Evolutionary conservation across 2,797 vertebrate species (phyloP).

Genomic region (Jordanella pulchra): DNA sequence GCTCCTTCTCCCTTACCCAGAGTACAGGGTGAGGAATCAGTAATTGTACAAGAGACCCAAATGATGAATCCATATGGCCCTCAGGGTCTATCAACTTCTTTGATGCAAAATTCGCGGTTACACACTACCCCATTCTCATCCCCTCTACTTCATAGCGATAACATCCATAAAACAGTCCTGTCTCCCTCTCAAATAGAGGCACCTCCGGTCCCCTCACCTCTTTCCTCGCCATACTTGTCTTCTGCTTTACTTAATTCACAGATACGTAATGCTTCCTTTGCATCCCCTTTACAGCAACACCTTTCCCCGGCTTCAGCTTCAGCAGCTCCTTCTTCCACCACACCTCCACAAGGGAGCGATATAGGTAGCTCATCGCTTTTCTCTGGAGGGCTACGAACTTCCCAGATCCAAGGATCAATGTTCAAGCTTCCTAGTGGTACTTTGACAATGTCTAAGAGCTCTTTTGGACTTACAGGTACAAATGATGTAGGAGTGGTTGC

Average conservation of each 20-base stretch:
- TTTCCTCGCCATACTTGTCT: constrained; percentile 65
- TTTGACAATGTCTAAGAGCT: constrained; percentile 54
- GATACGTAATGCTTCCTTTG: constrained; percentile 73
- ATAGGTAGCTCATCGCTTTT: constrained; percentile 55
- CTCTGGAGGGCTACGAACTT: constrained; percentile 55
- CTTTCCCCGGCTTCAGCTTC: constrained; percentile 49
- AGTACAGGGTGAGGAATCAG: constrained; percentile 33
- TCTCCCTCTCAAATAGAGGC: constrained; percentile 43
- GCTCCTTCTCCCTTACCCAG: constrained; percentile 57
- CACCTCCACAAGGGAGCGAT: constrained; percentile 42
- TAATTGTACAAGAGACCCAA: constrained; percentile 44
- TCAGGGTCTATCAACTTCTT: constrained; percentile 53
- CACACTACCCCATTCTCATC: constrained; percentile 61
- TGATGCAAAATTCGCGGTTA: constrained; percentile 60
- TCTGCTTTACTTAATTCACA: constrained; percentile 71
- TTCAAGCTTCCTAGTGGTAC: constrained; percentile 62
- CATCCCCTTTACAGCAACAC: constrained; percentile 67
- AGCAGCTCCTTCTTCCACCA: constrained; percentile 38
- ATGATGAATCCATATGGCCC: constrained; percentile 27
- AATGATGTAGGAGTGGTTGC: constrained; percentile 20
- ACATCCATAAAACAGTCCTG: constrained; percentile 65
- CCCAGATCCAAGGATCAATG: constrained; percentile 69
- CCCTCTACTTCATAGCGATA: constrained; percentile 71
- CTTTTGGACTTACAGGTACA: constrained; percentile 23
- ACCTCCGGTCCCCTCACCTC: constrained; percentile 14